Conservation (phyloP, 2,888 invertebrate genomes). For the Drosophila imparisetae region DNA sequence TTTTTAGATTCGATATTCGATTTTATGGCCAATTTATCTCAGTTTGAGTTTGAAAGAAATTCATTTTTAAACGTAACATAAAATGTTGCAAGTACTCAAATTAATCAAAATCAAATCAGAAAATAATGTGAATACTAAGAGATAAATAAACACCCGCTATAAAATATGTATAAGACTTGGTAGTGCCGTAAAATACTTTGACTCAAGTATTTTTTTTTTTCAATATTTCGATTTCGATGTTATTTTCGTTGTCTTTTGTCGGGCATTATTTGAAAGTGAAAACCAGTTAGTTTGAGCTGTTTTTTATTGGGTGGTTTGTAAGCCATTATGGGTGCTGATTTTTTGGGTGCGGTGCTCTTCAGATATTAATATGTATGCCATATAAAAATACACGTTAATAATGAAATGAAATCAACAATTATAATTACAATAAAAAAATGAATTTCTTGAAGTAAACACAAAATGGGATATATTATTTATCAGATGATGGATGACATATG, state of each 20-base stretch:
- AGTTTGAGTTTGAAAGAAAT: constrained; percentile 81
- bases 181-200: constrained; percentile 33
- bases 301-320: constrained; percentile 24
- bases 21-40: constrained; percentile 71
- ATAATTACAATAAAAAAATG: constrained; percentile 71
- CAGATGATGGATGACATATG: constrained; percentile 12
- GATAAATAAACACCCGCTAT: constrained; percentile 34
- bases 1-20: constrained; percentile 28
- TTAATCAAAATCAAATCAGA: background rate
- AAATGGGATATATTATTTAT: constrained; percentile 61
- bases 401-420: constrained; percentile 53
- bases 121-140: background rate
- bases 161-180: constrained; percentile 18
- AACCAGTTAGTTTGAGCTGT: constrained; percentile 41
- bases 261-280: constrained; percentile 29
- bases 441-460: constrained; percentile 75
- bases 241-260: constrained; percentile 10
- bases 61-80: constrained; percentile 78
- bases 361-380: constrained; percentile 33
- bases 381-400: constrained; percentile 16
- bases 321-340: constrained; percentile 44
- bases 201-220: constrained; percentile 8
- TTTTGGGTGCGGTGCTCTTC: constrained; percentile 63
- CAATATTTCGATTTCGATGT: constrained; percentile 17
- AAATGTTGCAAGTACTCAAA: constrained; percentile 22